Percentiles rank a stretch among this genome's conserved stretches.
phyloP scores from a whole-genome alignment of 2,797 vertebrate genomes.

The Tiaroga cobitis region DNA sequence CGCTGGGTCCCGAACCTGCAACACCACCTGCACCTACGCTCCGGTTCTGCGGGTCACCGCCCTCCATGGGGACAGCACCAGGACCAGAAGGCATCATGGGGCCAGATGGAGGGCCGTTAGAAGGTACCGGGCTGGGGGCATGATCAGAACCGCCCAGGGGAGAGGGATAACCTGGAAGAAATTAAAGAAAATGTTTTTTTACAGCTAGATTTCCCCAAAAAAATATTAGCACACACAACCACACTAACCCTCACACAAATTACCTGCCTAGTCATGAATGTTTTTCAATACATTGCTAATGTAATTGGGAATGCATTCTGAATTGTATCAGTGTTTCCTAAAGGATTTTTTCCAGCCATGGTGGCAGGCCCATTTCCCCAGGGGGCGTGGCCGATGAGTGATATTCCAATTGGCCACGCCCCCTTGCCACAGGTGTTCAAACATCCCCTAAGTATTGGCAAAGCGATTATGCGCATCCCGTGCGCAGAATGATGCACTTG shows the following conservation, averaged over 20 bases:
- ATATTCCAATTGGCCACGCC: too few relatives aligned
- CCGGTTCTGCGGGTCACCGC: constrained; percentile 85
- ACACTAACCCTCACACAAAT: background rate
- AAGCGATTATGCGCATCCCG: too few relatives aligned
- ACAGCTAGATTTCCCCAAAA: background rate
- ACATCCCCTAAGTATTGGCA: too few relatives aligned
- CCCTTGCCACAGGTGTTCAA: too few relatives aligned
- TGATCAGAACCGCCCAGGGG: constrained; percentile 90
- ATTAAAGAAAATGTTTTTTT: background rate
- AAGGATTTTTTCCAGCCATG: too few relatives aligned
- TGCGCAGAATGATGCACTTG: too few relatives aligned
- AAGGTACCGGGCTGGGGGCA: constrained; percentile 90
- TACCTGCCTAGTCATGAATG: background rate
- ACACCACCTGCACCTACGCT: constrained; percentile 62
- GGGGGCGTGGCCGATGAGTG: too few relatives aligned
- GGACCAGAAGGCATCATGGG: constrained; percentile 87
- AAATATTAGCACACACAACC: too few relatives aligned
- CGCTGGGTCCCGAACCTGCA: constrained; percentile 55
- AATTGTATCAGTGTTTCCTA: too few relatives aligned
- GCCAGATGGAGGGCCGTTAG: constrained; percentile 89
- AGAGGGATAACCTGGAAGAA: constrained; percentile 75
- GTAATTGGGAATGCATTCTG: background rate
- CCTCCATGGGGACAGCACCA: constrained; percentile 78
- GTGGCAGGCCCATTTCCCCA: too few relatives aligned
- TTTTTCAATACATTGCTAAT: background rate